Percentiles rank a stretch among this genome's conserved stretches.
These are phyloP conservation scores for Isurus oxyrinchus DNA, from an alignment of 2,113 vertebrate species.

Conservation along the genomic window DNA sequence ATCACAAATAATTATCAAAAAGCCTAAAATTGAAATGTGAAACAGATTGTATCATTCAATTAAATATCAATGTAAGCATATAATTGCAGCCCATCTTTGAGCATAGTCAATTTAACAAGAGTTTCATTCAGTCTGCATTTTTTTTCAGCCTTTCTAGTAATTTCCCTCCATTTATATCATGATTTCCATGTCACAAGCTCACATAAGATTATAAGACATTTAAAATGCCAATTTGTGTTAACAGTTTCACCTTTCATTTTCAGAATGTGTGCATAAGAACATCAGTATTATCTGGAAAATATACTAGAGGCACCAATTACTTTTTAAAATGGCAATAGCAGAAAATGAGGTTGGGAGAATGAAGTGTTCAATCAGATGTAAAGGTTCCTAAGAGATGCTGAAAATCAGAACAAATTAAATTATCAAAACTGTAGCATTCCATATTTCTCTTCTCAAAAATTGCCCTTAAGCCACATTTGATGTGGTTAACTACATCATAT, in stretches of 20 bases:
- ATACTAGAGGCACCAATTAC: neutral
- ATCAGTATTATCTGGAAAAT: neutral
- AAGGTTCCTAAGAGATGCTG: neutral
- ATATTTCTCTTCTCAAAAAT: neutral
- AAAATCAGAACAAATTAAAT: slow-evolving; percentile 8
- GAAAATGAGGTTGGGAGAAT: neutral
- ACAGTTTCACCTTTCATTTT: slow-evolving; percentile 15
- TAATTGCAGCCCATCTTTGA: slow-evolving; percentile 19
- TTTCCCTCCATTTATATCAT: neutral
- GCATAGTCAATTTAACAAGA: neutral
- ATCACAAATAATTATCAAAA: neutral
- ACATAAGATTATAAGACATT: neutral
- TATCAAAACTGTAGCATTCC: neutral
- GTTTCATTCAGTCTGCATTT: neutral
- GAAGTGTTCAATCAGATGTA: neutral
- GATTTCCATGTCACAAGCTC: neutral
- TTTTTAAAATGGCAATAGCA: neutral
- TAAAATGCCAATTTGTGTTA: slow-evolving; percentile 13
- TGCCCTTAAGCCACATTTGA: neutral
- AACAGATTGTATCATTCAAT: slow-evolving; percentile 22
- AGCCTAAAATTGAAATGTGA: neutral
- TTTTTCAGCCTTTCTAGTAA: neutral
- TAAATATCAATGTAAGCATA: slow-evolving; percentile 28
- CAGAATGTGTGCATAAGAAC: neutral
- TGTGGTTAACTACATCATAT: neutral